Evolutionary conservation across 1,140 invertebrate species (phyloP).

Genomic region (Eulimnadia texana): DNA sequence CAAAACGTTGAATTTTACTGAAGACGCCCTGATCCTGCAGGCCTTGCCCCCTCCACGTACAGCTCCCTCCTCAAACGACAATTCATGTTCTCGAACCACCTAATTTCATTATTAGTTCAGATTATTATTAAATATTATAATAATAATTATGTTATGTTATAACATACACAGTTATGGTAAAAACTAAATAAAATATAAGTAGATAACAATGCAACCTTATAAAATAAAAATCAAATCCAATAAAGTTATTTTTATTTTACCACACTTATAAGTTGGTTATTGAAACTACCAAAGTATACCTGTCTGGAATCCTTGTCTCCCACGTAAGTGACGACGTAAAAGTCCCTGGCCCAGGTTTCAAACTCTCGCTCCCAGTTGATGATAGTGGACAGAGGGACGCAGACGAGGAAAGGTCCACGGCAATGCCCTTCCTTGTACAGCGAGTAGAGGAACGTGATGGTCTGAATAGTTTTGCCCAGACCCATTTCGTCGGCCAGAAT

Average conservation of each 20-base stretch:
- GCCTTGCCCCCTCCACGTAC: conserved; percentile 68
- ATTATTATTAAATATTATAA: no score
- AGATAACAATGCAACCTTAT: no score
- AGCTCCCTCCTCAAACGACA: conserved; percentile 92
- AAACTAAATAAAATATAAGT: no score
- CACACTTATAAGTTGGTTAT: not conserved
- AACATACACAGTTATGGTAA: no score
- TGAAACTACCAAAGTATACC: conserved; percentile 47
- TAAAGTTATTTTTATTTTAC: conserved; percentile 19
- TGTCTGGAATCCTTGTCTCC: conserved; percentile 95
- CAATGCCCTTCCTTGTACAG: conserved; percentile 97
- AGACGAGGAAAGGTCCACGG: conserved; percentile 92
- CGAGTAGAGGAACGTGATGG: conserved; percentile 94
- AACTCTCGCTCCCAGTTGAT: conserved; percentile 99
- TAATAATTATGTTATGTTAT: no score
- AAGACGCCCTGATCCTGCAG: conserved; percentile 61
- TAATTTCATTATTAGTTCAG: no score
- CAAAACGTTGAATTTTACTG: conserved; percentile 96
- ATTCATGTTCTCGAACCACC: conserved; percentile 92
- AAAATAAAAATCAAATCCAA: no score
- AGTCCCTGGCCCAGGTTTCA: conserved; percentile 98
- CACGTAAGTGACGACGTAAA: conserved; percentile 97
- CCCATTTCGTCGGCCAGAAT: conserved; percentile 99
- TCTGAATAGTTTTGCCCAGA: conserved; percentile 98
- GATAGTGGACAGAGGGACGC: conserved; percentile 93